Evolutionary conservation across 1,140 invertebrate genomes (phyloP).

Genomic region (Trichonephila inaurata): DNA sequence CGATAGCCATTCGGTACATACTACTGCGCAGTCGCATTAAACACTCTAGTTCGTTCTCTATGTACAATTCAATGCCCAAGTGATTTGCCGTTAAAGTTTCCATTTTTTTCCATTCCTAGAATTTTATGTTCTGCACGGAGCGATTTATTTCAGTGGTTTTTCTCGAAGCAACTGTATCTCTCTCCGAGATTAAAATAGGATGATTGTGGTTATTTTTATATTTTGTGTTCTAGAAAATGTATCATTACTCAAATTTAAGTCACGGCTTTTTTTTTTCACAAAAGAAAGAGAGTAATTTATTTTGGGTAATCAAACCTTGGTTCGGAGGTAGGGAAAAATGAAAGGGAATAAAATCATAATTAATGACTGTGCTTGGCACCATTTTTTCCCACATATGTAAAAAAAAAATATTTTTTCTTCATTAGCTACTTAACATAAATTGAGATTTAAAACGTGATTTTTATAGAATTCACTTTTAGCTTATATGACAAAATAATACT

Average conservation of each 20-base stretch:
- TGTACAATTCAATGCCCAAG: conserved; percentile 20
- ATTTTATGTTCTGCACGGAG: background rate
- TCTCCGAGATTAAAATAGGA: background rate
- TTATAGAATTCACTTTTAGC: no score
- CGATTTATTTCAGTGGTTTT: background rate
- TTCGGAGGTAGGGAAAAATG: background rate
- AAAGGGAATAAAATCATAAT: background rate
- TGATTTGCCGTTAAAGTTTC: background rate
- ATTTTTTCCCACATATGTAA: background rate
- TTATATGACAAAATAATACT: no score
- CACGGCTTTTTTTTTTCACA: background rate
- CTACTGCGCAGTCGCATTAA: background rate
- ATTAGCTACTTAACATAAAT: background rate
- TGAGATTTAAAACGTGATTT: no score
- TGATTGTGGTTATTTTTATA: background rate
- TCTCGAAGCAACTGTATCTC: background rate
- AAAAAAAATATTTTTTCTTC: background rate
- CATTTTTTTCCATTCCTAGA: background rate
- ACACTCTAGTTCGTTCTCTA: background rate
- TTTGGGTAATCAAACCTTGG: background rate
- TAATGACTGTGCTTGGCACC: background rate
- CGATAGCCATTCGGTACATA: background rate
- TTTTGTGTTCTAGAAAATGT: background rate
- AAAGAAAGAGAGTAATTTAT: background rate
- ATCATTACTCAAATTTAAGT: background rate